These are phyloP conservation scores for Pica pica DNA, from an alignment of 2,113 vertebrate genomes.

Conservation along the genomic window DNA sequence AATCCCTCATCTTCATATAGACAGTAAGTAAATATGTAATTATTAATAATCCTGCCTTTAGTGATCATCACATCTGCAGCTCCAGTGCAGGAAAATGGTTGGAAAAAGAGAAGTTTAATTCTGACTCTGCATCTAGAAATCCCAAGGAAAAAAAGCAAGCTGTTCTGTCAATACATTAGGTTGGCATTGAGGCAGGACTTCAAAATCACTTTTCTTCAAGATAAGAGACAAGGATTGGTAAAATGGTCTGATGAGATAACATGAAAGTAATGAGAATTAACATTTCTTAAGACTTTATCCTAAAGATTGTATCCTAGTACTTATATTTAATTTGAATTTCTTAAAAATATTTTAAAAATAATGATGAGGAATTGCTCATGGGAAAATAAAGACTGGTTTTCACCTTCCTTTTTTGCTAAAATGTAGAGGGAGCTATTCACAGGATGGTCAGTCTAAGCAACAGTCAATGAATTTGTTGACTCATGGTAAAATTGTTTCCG, in stretches of 20 bases:
- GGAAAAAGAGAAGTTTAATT: not conserved
- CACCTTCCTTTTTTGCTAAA: not conserved
- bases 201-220: not conserved
- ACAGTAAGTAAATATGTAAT: not conserved
- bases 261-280: not conserved
- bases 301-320: not conserved
- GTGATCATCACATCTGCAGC: not conserved
- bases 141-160: not conserved
- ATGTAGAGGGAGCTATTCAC: not conserved
- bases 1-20: not conserved
- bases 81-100: not conserved
- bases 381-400: not conserved
- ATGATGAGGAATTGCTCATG: not conserved
- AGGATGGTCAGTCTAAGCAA: not conserved
- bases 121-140: not conserved
- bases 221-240: not conserved
- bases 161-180: not conserved
- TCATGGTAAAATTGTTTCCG: not conserved
- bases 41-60: not conserved
- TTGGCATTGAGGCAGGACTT: not conserved
- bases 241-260: not conserved
- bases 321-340: not conserved
- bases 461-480: not conserved
- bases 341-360: not conserved
- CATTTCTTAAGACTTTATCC: not conserved